These are phyloP conservation scores for Misgurnus anguillicaudatus DNA, from an alignment of 2,113 vertebrate genomes.

Conservation along the genomic window DNA sequence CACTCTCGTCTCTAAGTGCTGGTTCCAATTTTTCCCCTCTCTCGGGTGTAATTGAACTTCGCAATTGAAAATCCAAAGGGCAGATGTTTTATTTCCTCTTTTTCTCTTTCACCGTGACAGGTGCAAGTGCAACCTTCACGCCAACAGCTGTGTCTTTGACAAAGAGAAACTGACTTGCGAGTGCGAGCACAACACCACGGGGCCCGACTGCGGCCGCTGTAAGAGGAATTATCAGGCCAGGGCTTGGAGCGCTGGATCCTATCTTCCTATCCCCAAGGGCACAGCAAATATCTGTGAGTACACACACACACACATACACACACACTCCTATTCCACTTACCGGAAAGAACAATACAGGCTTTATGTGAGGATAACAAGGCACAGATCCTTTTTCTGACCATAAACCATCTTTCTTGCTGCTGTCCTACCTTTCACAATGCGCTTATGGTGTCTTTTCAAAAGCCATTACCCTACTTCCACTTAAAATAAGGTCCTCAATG, in stretches of 20 bases:
- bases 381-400: conserved; percentile 24
- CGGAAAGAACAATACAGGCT: background rate
- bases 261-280: conserved; percentile 97
- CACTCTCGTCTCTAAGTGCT: conserved; percentile 56
- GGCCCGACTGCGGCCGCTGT: conserved; percentile 96
- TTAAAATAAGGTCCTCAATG: conserved; percentile 12
- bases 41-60: conserved; percentile 34
- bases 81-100: conserved; percentile 52
- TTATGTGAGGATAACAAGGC: conserved; percentile 25
- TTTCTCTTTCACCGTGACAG: conserved; percentile 68
- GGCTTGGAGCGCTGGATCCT: conserved; percentile 94
- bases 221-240: conserved; percentile 97
- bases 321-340: conserved; percentile 15
- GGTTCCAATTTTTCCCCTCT: conserved; percentile 40
- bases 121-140: conserved; percentile 99
- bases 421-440: conserved; percentile 41
- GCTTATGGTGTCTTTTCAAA: conserved; percentile 15
- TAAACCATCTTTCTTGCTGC: conserved; percentile 33
- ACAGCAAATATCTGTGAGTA: conserved; percentile 99
- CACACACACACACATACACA: conserved; percentile 39
- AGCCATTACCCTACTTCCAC: conserved; percentile 40
- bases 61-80: conserved; percentile 37
- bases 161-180: conserved; percentile 94
- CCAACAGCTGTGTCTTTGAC: conserved; percentile 93
- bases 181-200: conserved; percentile 98